Evolutionary conservation across 1,140 invertebrate genomes (phyloP).

Genomic region (Conus ventricosus): DNA sequence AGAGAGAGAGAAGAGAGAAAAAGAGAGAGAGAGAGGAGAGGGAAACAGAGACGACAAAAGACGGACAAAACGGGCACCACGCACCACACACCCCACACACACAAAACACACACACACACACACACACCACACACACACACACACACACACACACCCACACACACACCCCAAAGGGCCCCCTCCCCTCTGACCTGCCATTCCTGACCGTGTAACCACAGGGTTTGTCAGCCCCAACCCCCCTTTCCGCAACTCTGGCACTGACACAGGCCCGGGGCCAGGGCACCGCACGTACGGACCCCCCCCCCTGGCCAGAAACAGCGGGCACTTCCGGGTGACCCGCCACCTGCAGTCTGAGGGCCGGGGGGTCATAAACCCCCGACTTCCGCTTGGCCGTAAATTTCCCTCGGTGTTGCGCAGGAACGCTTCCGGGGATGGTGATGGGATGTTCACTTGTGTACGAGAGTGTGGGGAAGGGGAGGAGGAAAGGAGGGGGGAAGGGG

Average conservation of each 20-base stretch:
- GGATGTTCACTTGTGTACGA: background rate
- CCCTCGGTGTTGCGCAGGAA: background rate
- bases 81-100: no score
- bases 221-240: constrained; percentile 69
- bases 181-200: constrained; percentile 60
- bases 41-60: no score
- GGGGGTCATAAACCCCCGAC: background rate
- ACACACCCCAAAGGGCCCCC: no score
- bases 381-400: background rate
- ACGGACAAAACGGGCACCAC: no score
- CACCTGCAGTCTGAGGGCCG: constrained; percentile 48
- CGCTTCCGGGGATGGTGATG: constrained; percentile 18
- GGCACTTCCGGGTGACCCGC: constrained; percentile 58
- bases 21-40: no score
- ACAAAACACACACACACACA: no score
- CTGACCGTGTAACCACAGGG: constrained; percentile 70
- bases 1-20: no score
- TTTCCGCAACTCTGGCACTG: constrained; percentile 64
- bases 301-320: constrained; percentile 57
- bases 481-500: background rate
- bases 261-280: constrained; percentile 65
- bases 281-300: constrained; percentile 37
- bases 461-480: background rate
- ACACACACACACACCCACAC: no score
- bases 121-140: no score